Base-by-base conservation (phyloP, 2,888 invertebrate genomes). In the Dynastes hyllus region DNA sequence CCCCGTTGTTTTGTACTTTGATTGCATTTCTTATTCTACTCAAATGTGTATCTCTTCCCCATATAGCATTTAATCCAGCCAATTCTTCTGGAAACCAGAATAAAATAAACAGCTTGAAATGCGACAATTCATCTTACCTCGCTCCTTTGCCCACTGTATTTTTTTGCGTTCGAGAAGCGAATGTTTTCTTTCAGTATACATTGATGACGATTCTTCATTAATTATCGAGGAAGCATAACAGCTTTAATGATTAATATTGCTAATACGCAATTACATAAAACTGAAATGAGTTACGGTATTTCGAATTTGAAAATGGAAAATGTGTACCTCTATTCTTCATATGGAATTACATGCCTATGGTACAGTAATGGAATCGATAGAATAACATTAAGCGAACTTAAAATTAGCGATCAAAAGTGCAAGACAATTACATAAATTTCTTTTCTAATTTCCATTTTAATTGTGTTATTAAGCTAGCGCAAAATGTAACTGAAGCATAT, bases 141-240 rank as follows among this genome's bases (percentile, higher is more conserved):
- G 93, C 91, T 98, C 97, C 89, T 92, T 93, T 84, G 96, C 97
- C 97, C 97, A 97, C 92, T 98, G 97, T 86, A 95, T 92, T 89
- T 94, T 94, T 90, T 97, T 97, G 90, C 95, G 93, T 91, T 97
- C 96, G 86, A 97, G 91, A 87, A 96, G 90, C 82, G 95, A 93
- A 32, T 80, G 79, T 69, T 78, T 78, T 71, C 78, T 81, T 45
- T 83, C 81, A 79, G 80, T 79, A 81, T 82, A 83, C 81, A 82
- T 81, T 77, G 82, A 81, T 77, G 79, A 29, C 27, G 22, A 50
- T 45, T 75, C 16, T 16, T 58, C 22, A 22, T 27, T 45, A 61
- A 13, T 69, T 69, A 69, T 45, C 3, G 22, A 51, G 71, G 13
- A 37, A 66, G 71, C 55, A 73, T 76, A 61, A 71, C 79, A 79